Evolutionary conservation across 2,888 invertebrate genomes (phyloP).

Genomic region (Himalopsyche japonica): DNA sequence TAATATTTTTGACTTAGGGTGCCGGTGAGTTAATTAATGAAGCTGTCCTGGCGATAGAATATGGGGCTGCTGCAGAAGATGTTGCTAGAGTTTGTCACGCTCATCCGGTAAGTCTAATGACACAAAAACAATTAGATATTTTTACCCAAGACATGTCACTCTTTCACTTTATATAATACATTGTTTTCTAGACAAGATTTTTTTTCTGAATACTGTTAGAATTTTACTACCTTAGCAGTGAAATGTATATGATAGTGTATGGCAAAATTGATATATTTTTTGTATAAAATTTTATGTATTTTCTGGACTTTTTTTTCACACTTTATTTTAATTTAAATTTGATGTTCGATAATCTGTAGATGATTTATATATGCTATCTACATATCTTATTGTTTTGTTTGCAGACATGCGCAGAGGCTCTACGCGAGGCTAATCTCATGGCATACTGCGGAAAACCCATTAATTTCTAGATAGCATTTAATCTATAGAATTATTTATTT

Average conservation of each 20-base stretch:
- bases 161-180: no score
- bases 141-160: no score
- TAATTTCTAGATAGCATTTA: constrained; percentile 74
- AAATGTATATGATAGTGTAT: no score
- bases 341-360: no score
- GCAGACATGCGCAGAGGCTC: constrained; percentile 95
- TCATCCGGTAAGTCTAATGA: constrained; percentile 79
- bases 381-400: constrained; percentile 45
- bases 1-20: constrained; percentile 54
- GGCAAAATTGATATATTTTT: no score
- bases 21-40: constrained; percentile 98
- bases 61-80: constrained; percentile 98
- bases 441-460: constrained; percentile 97
- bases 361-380: background rate
- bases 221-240: no score
- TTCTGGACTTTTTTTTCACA: no score
- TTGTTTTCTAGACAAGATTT: no score
- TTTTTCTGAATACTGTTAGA: no score
- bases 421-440: constrained; percentile 94
- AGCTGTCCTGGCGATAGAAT: constrained; percentile 97
- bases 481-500: constrained; percentile 14
- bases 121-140: no score
- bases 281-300: no score
- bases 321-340: no score
- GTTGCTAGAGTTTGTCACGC: constrained; percentile 98